Evolutionary conservation across 2,113 vertebrate genomes (phyloP).

Genomic region (Kryptolebias marmoratus): DNA sequence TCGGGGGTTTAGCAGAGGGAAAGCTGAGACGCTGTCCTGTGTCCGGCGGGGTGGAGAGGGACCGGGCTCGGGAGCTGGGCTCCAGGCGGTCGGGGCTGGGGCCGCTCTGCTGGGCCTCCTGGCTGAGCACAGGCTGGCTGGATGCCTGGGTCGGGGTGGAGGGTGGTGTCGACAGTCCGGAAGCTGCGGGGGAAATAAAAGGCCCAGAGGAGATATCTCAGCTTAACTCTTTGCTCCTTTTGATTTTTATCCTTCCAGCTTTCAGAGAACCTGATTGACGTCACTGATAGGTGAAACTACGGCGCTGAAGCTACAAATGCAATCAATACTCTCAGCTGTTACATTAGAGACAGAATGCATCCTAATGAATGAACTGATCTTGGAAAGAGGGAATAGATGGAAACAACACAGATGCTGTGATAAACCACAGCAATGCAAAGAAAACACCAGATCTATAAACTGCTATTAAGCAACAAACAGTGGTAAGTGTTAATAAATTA

Average conservation of each 20-base stretch:
- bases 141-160: constrained; percentile 89
- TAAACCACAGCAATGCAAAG: too few species aligned
- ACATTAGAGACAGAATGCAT: too few species aligned
- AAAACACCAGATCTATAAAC: too few species aligned
- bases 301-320: background rate
- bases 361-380: too few species aligned
- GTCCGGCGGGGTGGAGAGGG: constrained; percentile 86
- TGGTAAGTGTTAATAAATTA: too few species aligned
- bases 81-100: constrained; percentile 85
- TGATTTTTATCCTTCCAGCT: background rate
- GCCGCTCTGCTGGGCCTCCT: constrained; percentile 86
- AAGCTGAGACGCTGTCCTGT: constrained; percentile 85
- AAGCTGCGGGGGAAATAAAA: constrained; percentile 76
- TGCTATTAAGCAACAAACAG: too few species aligned
- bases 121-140: constrained; percentile 88
- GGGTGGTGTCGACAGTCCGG: constrained; percentile 89
- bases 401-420: too few species aligned
- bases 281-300: background rate
- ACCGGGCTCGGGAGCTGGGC: constrained; percentile 80
- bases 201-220: constrained; percentile 1
- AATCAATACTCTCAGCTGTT: too few species aligned
- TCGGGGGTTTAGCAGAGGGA: constrained; percentile 80
- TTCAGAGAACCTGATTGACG: constrained; percentile 15
- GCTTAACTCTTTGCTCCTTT: constrained; percentile 18
- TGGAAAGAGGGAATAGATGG: too few species aligned